Base-by-base conservation (phyloP, 2,888 invertebrate genomes). In the Idaea aversata region DNA sequence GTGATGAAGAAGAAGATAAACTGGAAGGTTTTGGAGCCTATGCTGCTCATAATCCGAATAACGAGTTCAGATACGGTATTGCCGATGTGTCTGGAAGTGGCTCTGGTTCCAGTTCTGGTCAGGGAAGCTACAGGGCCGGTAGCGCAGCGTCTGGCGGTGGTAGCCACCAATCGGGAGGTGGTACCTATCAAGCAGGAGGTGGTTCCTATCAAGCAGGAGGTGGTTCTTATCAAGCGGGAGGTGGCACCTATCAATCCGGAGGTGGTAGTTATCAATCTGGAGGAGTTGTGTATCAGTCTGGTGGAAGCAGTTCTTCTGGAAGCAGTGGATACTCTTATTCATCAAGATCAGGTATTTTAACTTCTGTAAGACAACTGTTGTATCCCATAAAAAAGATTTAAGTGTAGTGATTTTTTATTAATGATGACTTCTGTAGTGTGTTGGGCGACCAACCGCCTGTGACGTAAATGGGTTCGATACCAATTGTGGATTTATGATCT, bases 61-160 rank as follows among this genome's bases (percentile, higher is more conserved):
- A 90, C 65, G 87, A 93, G 68, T 92, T 92, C 70, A 86, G 82
- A 81, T 86, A 84, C 71, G 91, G 90, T 5, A 81, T 91, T 34
- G 89, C 86, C 64, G 89, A 92, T 70, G 89, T 91, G 0, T 84
- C 80, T 59, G 84, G 86, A 62, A 75, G 72, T 62, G 78, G 72
- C 63, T 25, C 59, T 7, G 72, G 63, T 16, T 72, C 72, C 34
- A 75, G 67, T 59, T 75, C 78, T 58, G 72, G 74, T 7, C 66
- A 66, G 57, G 60, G 59, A n/a, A 63, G 59, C 15, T 65, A 59
- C 34, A 59, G 59, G 7, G 72, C 76, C 15, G 72, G 75, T 1
- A 65, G 68, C 34, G 67, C 70, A 5, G 76, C 78, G 35, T 61
- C 75, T 61, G 77, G 77, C n/a, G 71, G 75, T 4, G 71, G 74